Base-by-base conservation (phyloP, 2,113 vertebrate genomes). In the Pelvicachromis taeniatus region DNA sequence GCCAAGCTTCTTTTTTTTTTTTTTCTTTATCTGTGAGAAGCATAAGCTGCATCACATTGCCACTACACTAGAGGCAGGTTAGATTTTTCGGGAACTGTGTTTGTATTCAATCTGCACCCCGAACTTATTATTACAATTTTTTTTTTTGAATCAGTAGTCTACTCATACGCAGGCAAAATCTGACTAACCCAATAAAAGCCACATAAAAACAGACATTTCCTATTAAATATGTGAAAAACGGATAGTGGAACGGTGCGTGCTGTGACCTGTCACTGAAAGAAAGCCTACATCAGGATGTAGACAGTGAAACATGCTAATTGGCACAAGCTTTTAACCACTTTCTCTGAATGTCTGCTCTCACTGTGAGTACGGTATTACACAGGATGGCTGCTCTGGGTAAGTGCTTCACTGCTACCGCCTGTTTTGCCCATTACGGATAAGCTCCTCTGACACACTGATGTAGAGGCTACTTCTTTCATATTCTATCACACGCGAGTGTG, bases 361-460 rank as follows among this genome's bases (percentile, higher is more conserved):
- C 85, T 75, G 83, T 79, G 89, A 90, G 58, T 35, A 78, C 84
- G 83, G 88, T 83, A 85, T 91, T 90, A 86, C 81, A 87, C 73
- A 80, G 85, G 84, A 89, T 58, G 77, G 84, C 89, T 88, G 86
- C 80, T 91, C 80, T 58, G 85, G 90, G 54, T 95, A 88, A 95
- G 91, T 92, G 92, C 90, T 86, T 87, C 88, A 84, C 87, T 84
- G 89, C 87, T 84, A 26, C 85, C 17, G 78, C 70, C 87, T 89
- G 87, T 85, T 88, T 85, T 58, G 61, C 63, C 91, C 90, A 93
- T 95, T 93, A 92, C 53, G 77, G 79, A 73, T 93, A 91, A 92
- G 85, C 89, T 83, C 45, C 79, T 87, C 81, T 91, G 87, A 94
- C 88, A 87, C 89, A 35, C 90, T 89, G 82, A 89, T 88, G 81